Percentiles rank a stretch among this genome's conserved stretches.
Evolutionary conservation across 2,113 vertebrate species (phyloP).

Genomic region (Petroica traversi): DNA sequence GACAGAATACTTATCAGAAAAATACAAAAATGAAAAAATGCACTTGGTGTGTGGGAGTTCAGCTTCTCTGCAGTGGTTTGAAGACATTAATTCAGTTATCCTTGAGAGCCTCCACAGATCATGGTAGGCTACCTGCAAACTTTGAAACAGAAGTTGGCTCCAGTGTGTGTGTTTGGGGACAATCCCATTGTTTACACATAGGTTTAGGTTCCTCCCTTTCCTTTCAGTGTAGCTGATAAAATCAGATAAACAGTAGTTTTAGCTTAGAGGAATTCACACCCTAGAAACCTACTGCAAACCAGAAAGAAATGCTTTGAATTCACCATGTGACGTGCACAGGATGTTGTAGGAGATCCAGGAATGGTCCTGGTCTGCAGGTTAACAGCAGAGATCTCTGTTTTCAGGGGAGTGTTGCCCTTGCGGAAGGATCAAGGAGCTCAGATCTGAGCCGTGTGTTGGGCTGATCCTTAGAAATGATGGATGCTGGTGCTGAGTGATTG

Average conservation of each 20-base stretch:
- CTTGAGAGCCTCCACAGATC: not conserved
- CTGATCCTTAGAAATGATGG: not conserved
- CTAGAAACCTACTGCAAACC: not conserved
- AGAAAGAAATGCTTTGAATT: not conserved
- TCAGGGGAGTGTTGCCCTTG: not conserved
- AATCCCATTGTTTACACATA: not conserved
- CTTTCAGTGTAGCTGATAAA: not conserved
- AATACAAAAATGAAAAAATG: not conserved
- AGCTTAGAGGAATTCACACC: not conserved
- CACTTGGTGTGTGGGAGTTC: not conserved
- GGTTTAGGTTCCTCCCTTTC: not conserved
- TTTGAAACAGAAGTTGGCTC: not conserved
- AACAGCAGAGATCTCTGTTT: not conserved
- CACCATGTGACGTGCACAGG: accelerated
- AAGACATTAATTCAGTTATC: not conserved
- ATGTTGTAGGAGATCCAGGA: accelerated
- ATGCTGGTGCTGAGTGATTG: accelerated
- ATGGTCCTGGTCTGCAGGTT: not conserved
- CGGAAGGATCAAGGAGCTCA: not conserved
- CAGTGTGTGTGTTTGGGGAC: not conserved
- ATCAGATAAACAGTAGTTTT: not conserved
- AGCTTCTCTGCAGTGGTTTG: not conserved
- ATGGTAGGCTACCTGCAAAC: not conserved
- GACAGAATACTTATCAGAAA: not conserved
- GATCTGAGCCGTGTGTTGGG: not conserved